Evolutionary conservation across 2,797 vertebrate genomes (phyloP).

Genomic region (Serranus cabrilla): DNA sequence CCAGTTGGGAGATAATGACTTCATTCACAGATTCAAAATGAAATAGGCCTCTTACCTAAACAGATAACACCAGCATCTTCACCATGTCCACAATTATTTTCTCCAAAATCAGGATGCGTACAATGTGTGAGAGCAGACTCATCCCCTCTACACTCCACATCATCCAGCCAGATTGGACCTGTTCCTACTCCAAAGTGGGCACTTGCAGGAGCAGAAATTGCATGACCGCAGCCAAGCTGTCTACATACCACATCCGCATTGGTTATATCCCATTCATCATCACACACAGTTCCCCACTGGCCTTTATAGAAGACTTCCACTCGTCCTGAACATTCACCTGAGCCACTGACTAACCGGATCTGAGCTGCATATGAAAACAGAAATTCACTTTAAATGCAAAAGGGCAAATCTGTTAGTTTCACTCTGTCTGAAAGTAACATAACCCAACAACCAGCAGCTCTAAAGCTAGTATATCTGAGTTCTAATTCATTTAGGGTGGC

Average conservation of each 20-base stretch:
- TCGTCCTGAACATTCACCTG: constrained; percentile 74
- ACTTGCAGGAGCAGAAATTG: constrained; percentile 56
- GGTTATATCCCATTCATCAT: constrained; percentile 70
- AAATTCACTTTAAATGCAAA: background rate
- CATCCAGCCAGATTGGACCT: constrained; percentile 82
- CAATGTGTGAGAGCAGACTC: constrained; percentile 73
- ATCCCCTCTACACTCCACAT: constrained; percentile 71
- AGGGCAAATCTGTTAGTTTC: background rate
- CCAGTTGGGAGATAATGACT: background rate
- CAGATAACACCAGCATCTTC: constrained; percentile 80
- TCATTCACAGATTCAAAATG: background rate
- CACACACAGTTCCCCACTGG: constrained; percentile 82
- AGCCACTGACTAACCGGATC: constrained; percentile 54
- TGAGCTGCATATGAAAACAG: constrained; percentile 56
- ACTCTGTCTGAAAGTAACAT: background rate
- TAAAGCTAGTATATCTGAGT: background rate
- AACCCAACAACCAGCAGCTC: background rate
- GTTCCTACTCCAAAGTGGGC: constrained; percentile 76
- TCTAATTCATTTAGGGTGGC: background rate
- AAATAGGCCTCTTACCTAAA: constrained; percentile 66
- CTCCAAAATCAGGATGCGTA: constrained; percentile 53
- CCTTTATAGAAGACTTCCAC: constrained; percentile 71
- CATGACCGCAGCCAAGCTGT: constrained; percentile 77
- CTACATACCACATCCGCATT: constrained; percentile 76
- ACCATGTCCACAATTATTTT: constrained; percentile 74